phyloP scores from a whole-genome alignment of 2,888 invertebrate species.

The Sialis lutaria region DNA sequence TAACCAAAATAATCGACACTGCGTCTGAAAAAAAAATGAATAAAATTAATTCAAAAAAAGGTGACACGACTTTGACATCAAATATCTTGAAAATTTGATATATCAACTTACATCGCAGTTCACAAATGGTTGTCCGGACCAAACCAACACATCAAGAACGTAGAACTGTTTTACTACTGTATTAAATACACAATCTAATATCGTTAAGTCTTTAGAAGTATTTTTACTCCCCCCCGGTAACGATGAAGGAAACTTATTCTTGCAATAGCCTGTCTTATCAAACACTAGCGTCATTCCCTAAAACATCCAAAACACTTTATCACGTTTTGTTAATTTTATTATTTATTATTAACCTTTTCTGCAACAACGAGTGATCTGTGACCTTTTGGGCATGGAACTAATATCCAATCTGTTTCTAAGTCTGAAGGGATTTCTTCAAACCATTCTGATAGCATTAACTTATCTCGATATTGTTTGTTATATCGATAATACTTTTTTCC shows the following conservation, averaged over 20 bases:
- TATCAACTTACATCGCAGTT: conserved; percentile 49
- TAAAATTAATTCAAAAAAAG: not conserved
- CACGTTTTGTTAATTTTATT: no score
- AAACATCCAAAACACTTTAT: conserved; percentile 12
- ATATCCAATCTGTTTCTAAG: conserved; percentile 50
- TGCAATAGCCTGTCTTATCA: conserved; percentile 41
- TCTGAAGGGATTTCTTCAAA: conserved; percentile 69
- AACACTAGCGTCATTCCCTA: conserved; percentile 55
- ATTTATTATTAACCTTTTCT: conserved; percentile 26
- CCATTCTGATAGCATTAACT: conserved; percentile 89
- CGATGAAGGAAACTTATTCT: conserved; percentile 37
- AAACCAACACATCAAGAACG: conserved; percentile 67
- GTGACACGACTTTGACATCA: not conserved
- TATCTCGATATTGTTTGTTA: conserved; percentile 22
- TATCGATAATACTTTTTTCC: not conserved
- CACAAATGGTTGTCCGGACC: conserved; percentile 54
- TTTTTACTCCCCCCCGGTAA: conserved; percentile 55
- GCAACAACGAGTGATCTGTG: conserved; percentile 68
- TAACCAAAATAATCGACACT: conserved; percentile 76
- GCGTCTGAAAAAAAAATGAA: conserved; percentile 37
- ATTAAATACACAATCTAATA: conserved; percentile 72
- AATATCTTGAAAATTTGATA: not conserved
- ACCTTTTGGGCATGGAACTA: conserved; percentile 72
- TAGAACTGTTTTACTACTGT: conserved; percentile 43
- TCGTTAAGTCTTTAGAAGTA: conserved; percentile 28